These are phyloP conservation scores for Euspilapteryx auroguttella DNA, from an alignment of 2,888 invertebrate species.

Conservation along the genomic window DNA sequence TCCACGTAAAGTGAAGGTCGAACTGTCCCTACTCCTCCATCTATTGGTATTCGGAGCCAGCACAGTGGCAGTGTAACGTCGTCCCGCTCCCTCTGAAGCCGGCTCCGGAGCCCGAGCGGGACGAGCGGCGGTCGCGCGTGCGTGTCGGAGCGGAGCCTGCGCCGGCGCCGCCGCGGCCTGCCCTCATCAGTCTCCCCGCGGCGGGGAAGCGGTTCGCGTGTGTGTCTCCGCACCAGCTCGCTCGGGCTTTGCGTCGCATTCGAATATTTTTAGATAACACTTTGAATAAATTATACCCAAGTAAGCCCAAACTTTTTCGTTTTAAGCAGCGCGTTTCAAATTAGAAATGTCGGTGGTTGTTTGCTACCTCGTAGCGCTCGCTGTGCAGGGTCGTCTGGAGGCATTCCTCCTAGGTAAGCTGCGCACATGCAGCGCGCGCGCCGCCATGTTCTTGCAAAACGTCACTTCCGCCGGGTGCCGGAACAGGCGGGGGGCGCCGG, in stretches of 20 bases:
- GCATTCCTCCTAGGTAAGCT: slow-evolving; percentile 58
- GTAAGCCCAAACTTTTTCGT: no score
- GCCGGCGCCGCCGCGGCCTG: slow-evolving; percentile 53
- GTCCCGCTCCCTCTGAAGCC: slow-evolving; percentile 35
- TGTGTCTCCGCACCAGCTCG: slow-evolving; percentile 35
- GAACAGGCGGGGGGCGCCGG: slow-evolving; percentile 21
- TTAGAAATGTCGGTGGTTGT: no score
- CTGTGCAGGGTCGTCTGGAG: slow-evolving; percentile 30
- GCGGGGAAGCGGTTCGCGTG: slow-evolving; percentile 56
- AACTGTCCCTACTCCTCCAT: slow-evolving; percentile 58
- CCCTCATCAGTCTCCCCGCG: slow-evolving; percentile 59
- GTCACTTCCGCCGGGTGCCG: slow-evolving; percentile 51
- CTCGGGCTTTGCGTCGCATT: slow-evolving; percentile 33
- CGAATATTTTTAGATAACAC: slow-evolving; percentile 61
- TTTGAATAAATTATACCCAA: slow-evolving; percentile 56
- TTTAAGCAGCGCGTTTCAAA: no score
- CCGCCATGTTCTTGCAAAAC: slow-evolving; percentile 54
- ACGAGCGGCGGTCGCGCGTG: slow-evolving; percentile 39
- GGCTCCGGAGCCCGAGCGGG: slow-evolving; percentile 23
- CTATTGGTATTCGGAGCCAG: slow-evolving; percentile 59
- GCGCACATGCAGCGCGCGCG: slow-evolving; percentile 60
- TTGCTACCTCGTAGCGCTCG: no score
- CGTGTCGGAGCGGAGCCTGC: slow-evolving; percentile 52
- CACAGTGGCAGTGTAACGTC: slow-evolving; percentile 48
- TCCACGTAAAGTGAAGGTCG: slow-evolving; percentile 57